phyloP scores from a whole-genome alignment of 2,888 invertebrate genomes.

The Galerucella calmariensis region DNA sequence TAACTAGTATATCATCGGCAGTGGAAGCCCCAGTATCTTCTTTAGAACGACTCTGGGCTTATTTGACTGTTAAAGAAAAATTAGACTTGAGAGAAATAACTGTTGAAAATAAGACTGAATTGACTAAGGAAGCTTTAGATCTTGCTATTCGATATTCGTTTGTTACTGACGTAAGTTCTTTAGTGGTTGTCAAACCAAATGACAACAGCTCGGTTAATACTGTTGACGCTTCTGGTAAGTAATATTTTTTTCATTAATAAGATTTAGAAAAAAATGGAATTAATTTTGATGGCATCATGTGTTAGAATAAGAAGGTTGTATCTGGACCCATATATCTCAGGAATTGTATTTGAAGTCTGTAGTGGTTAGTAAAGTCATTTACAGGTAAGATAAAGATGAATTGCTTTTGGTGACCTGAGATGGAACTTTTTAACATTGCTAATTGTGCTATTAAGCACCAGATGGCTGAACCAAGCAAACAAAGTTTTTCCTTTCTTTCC shows the following conservation, averaged over 20 bases:
- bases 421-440: no score
- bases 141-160: conserved; percentile 69
- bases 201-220: conserved; percentile 50
- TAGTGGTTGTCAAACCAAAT: conserved; percentile 75
- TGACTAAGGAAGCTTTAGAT: conserved; percentile 67
- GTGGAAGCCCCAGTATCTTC: conserved; percentile 48
- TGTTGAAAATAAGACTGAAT: conserved; percentile 52
- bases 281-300: no score
- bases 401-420: no score
- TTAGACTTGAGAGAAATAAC: conserved; percentile 63
- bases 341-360: no score
- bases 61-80: conserved; percentile 72
- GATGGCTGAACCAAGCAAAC: no score
- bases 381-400: no score
- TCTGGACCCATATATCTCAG: no score
- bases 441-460: no score
- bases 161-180: conserved; percentile 75
- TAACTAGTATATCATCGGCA: conserved; percentile 39
- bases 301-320: no score
- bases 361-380: no score
- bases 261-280: background rate
- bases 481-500: no score
- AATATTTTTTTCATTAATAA: background rate
- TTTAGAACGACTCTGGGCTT: conserved; percentile 69
- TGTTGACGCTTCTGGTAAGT: conserved; percentile 43